Evolutionary conservation across 2,797 vertebrate genomes (phyloP).

Genomic region (Clarias pachynema): DNA sequence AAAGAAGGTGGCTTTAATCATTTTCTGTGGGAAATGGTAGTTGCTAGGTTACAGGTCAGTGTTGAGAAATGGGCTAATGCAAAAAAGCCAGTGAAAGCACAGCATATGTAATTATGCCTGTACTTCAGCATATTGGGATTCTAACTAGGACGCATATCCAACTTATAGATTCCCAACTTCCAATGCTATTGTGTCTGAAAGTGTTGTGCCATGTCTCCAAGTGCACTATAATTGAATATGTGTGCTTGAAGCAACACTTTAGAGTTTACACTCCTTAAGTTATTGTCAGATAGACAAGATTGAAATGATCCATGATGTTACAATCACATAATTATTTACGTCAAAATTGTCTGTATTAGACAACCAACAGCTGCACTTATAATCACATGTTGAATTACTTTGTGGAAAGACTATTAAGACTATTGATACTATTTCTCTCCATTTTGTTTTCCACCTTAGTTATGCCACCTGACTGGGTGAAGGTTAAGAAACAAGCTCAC

Average conservation of each 20-base stretch:
- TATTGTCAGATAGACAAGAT: background rate
- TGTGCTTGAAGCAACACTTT: background rate
- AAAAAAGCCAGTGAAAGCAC: conserved; percentile 46
- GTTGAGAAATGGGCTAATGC: conserved; percentile 59
- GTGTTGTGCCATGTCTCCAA: background rate
- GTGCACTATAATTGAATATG: background rate
- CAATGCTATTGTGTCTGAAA: background rate
- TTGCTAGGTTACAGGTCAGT: conserved; percentile 82
- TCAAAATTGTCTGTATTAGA: background rate
- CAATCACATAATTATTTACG: background rate
- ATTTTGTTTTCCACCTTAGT: background rate
- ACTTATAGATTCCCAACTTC: background rate
- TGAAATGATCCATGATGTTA: background rate
- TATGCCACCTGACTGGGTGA: background rate
- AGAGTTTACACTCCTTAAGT: background rate
- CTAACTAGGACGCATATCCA: conserved; percentile 1
- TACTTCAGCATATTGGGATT: background rate
- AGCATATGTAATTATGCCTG: conserved; percentile 39
- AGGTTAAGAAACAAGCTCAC: background rate
- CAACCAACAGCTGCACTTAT: too few relatives aligned
- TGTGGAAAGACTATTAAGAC: background rate
- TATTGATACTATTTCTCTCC: background rate
- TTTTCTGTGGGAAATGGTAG: conserved; percentile 65
- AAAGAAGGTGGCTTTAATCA: conserved; percentile 71
- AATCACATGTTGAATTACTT: background rate